phyloP scores from a whole-genome alignment of 2,113 vertebrate genomes.

The Calidris pygmaea region DNA sequence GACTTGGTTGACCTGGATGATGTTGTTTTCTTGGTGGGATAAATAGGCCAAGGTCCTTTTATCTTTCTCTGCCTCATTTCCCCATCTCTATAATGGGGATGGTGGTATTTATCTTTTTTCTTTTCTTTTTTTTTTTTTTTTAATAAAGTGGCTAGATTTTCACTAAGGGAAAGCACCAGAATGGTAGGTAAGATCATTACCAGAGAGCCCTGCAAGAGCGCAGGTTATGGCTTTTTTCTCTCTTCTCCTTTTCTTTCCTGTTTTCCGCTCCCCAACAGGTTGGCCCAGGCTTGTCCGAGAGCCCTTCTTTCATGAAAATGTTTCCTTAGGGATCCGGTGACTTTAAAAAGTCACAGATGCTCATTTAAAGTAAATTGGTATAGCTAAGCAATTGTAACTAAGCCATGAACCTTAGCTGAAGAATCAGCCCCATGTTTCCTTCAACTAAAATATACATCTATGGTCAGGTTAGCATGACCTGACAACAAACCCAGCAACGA shows the following conservation, averaged over 20 bases:
- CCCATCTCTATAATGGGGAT: background rate
- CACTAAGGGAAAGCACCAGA: background rate
- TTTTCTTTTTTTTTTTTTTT: too few species aligned
- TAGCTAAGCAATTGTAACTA: background rate
- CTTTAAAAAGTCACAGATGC: background rate
- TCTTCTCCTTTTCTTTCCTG: background rate
- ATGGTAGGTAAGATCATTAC: background rate
- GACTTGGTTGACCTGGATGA: constrained; percentile 27
- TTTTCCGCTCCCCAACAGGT: background rate
- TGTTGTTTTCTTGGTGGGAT: constrained; percentile 41
- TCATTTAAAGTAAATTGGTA: background rate
- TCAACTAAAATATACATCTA: background rate
- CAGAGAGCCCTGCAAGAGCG: background rate
- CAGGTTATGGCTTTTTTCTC: background rate
- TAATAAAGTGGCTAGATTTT: background rate
- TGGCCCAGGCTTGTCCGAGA: background rate
- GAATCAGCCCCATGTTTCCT: background rate
- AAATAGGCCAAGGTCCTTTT: constrained; percentile 24
- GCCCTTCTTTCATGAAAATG: background rate
- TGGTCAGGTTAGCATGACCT: constrained; percentile 50
- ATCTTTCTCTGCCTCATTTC: constrained; percentile 47
- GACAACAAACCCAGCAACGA: background rate
- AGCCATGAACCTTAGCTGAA: background rate
- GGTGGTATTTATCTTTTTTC: background rate
- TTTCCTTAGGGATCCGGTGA: background rate